Conservation (phyloP, 2,888 invertebrate species). For the Cheiracanthium punctorium region DNA sequence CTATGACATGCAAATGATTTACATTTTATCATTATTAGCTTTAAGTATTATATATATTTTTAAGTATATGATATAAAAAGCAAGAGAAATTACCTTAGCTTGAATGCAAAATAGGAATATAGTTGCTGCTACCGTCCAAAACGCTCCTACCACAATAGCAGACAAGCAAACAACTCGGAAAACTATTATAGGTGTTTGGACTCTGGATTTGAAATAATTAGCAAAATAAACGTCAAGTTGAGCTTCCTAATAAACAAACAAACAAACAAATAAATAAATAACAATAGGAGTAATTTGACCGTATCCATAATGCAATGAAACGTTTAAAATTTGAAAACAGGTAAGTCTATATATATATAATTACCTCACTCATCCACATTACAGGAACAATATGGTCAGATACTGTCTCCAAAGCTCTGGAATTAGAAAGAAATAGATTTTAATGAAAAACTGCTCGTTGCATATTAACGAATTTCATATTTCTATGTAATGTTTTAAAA, state of each 20-base stretch:
- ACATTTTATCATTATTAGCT: too few species aligned
- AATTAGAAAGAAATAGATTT: not conserved
- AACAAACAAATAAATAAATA: too few species aligned
- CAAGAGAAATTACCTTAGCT: conserved; percentile 31
- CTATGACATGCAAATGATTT: too few species aligned
- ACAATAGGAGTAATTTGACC: too few species aligned
- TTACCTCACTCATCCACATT: conserved; percentile 65
- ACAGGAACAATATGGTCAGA: conserved; percentile 45
- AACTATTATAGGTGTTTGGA: conserved; percentile 37
- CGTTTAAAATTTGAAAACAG: too few species aligned
- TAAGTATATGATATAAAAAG: too few species aligned
- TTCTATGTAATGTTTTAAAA: too few species aligned
- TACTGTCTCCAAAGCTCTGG: conserved; percentile 27
- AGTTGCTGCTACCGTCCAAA: conserved; percentile 32
- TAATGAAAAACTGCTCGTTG: too few species aligned
- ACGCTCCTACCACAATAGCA: conserved; percentile 20
- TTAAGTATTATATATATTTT: too few species aligned
- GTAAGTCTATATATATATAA: too few species aligned
- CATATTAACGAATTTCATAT: too few species aligned
- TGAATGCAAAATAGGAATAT: conserved; percentile 34
- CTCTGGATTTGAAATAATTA: conserved; percentile 54
- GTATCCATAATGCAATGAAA: too few species aligned
- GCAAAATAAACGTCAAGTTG: conserved; percentile 48
- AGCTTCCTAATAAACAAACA: conserved; percentile 33
- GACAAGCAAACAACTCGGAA: conserved; percentile 31